Conservation (phyloP, 2,113 vertebrate genomes). For the Misgurnus mizolepis region DNA sequence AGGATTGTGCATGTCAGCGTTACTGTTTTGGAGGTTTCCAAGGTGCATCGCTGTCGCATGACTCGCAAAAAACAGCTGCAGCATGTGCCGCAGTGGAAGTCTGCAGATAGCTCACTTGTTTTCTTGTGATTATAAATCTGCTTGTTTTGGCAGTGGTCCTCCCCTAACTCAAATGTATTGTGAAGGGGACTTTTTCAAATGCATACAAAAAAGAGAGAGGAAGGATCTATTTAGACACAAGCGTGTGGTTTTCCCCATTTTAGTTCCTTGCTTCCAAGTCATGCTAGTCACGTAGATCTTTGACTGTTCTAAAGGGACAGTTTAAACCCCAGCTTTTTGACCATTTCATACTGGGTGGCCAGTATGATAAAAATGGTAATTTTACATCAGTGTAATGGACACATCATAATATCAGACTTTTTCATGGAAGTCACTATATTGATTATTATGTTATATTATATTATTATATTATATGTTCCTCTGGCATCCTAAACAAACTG, state of each 20-base stretch:
- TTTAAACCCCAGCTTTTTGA: not conserved
- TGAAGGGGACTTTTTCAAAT: constrained; percentile 48
- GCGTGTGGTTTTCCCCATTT: constrained; percentile 46
- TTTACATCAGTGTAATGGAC: not conserved
- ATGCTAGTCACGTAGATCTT: constrained; percentile 21
- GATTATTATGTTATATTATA: too few relatives aligned
- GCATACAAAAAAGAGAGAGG: constrained; percentile 41
- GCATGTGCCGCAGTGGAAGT: constrained; percentile 49
- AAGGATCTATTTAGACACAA: constrained; percentile 40
- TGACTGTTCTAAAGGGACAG: constrained; percentile 8
- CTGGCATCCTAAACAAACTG: too few relatives aligned
- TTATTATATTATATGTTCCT: too few relatives aligned
- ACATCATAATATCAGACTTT: too few relatives aligned
- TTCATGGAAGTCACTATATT: too few relatives aligned
- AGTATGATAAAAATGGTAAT: not conserved
- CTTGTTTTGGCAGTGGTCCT: constrained; percentile 62
- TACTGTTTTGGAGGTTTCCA: constrained; percentile 37
- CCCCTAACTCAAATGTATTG: constrained; percentile 61
- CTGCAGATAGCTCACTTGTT: constrained; percentile 57
- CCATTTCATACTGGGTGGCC: too few relatives aligned
- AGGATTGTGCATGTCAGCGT: constrained; percentile 15
- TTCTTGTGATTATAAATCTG: constrained; percentile 63
- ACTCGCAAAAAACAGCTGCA: constrained; percentile 46
- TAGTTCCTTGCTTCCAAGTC: constrained; percentile 29
- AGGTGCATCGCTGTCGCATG: constrained; percentile 33